These are phyloP conservation scores for Trichomalopsis sarcophagae DNA, from an alignment of 1,140 invertebrate genomes.

Conservation along the genomic window DNA sequence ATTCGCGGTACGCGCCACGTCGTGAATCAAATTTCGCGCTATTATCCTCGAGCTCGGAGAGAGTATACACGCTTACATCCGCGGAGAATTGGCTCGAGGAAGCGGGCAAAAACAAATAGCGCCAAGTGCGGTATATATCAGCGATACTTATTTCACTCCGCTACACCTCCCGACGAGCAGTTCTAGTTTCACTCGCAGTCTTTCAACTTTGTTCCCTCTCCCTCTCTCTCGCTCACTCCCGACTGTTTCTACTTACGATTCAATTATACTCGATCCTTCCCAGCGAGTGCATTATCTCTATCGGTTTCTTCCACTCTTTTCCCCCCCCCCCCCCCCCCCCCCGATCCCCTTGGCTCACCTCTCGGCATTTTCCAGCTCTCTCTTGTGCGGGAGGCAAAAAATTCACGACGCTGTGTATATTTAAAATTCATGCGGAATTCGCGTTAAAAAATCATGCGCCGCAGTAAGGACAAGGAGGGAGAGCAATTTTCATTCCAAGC, in stretches of 20 bases:
- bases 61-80: neutral
- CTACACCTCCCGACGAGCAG: neutral
- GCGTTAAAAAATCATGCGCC: no score
- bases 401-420: neutral
- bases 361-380: neutral
- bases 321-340: no score
- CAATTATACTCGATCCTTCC: conserved; percentile 31
- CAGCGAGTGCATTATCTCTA: conserved; percentile 29
- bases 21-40: neutral
- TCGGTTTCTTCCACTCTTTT: conserved; percentile 6
- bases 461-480: no score
- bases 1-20: neutral
- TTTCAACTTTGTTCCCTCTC: conserved; percentile 13
- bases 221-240: neutral
- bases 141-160: neutral
- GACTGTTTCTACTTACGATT: conserved; percentile 43
- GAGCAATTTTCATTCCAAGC: neutral
- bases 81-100: neutral
- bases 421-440: neutral
- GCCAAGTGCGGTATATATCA: neutral
- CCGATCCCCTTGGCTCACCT: neutral
- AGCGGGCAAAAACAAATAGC: neutral
- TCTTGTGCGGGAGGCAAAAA: neutral
- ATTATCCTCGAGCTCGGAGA: neutral
- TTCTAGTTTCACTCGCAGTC: conserved; percentile 2